phyloP scores from a whole-genome alignment of 2,888 invertebrate genomes.

The Cacoxenus indagator region DNA sequence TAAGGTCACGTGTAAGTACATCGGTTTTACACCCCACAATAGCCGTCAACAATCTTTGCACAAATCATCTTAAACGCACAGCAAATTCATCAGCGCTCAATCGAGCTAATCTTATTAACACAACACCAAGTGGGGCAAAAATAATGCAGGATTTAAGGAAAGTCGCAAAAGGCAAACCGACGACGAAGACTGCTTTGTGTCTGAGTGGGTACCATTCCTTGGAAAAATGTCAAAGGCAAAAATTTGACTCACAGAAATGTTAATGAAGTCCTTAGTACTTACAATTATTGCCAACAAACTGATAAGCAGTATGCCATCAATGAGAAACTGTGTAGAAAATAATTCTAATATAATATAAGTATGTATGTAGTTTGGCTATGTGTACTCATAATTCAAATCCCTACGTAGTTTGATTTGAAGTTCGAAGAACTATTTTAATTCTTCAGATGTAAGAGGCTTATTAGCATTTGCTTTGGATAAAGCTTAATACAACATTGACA shows the following conservation, averaged over 20 bases:
- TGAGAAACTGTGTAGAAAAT: too few relatives aligned
- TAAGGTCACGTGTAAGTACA: too few relatives aligned
- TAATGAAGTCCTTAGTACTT: constrained; percentile 7
- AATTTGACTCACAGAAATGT: not conserved
- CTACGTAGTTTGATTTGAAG: too few relatives aligned
- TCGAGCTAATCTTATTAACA: constrained; percentile 54
- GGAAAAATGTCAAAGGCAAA: not conserved
- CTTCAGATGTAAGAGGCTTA: too few relatives aligned
- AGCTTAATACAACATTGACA: too few relatives aligned
- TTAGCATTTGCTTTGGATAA: too few relatives aligned
- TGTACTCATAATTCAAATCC: too few relatives aligned
- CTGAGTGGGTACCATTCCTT: not conserved
- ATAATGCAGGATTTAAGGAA: not conserved
- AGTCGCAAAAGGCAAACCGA: not conserved
- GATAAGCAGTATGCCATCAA: too few relatives aligned
- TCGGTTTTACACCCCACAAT: not conserved
- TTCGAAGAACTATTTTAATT: too few relatives aligned
- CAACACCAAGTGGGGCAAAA: constrained; percentile 24
- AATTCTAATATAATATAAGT: too few relatives aligned
- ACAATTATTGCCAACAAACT: not conserved
- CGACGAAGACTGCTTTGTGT: not conserved
- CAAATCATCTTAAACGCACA: constrained; percentile 8
- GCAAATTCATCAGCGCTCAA: constrained; percentile 29
- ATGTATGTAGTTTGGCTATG: too few relatives aligned
- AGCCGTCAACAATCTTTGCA: not conserved